Conservation (phyloP, 2,797 vertebrate species). For the Sebastes itinus region DNA sequence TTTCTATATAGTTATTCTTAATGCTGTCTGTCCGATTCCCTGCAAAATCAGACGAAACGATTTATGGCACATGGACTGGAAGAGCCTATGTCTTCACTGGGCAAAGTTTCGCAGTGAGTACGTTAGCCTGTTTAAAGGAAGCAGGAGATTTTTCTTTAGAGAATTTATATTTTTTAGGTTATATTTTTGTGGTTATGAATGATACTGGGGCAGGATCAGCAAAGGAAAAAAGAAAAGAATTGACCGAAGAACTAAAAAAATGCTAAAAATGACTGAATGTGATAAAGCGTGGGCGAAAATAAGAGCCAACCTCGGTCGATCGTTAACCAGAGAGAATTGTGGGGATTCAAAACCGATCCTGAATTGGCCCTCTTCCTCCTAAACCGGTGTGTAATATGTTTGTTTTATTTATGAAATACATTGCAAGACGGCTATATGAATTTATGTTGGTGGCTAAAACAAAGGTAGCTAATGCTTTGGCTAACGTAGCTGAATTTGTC, state of each 20-base stretch:
- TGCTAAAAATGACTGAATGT: neutral
- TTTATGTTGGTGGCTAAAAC: neutral
- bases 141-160: too few species aligned
- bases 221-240: neutral
- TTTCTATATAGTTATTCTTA: neutral
- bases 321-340: neutral
- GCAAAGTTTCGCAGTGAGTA: accelerated
- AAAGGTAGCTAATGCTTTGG: too few species aligned
- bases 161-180: too few species aligned
- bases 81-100: too few species aligned
- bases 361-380: neutral
- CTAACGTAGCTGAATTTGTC: neutral
- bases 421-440: neutral
- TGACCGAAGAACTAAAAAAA: neutral
- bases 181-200: too few species aligned
- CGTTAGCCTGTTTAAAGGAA: too few species aligned
- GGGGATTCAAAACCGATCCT: neutral
- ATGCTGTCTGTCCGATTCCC: too few species aligned
- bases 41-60: too few species aligned
- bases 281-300: neutral
- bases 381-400: neutral
- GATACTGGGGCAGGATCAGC: too few species aligned
- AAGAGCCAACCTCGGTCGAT: neutral
- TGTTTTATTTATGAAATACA: neutral
- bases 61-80: too few species aligned